Evolutionary conservation across 2,113 vertebrate species (phyloP).

Genomic region (Sula dactylatra): DNA sequence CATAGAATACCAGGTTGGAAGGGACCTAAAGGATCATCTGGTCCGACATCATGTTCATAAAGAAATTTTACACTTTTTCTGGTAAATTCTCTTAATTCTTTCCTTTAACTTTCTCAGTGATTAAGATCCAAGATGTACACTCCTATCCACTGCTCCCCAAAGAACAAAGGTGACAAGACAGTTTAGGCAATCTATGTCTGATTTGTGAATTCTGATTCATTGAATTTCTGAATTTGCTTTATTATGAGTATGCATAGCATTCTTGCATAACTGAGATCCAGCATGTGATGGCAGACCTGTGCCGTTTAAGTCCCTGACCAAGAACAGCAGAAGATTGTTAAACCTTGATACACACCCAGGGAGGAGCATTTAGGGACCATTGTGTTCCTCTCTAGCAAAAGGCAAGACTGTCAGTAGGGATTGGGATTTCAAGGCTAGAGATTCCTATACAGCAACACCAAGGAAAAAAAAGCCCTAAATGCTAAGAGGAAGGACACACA

Average conservation of each 20-base stretch:
- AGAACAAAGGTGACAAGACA: not conserved
- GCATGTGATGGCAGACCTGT: accelerated
- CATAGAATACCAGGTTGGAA: not conserved
- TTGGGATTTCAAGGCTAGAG: not conserved
- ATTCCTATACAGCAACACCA: not conserved
- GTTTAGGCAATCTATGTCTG: not conserved
- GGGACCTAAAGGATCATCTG: not conserved
- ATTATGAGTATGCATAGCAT: accelerated
- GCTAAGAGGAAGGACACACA: not conserved
- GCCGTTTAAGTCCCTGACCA: not conserved
- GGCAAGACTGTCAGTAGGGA: not conserved
- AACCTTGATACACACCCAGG: not conserved
- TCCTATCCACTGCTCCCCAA: not conserved
- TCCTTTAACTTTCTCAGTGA: not conserved
- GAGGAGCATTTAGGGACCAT: accelerated
- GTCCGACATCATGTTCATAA: not conserved
- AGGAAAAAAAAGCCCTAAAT: not conserved
- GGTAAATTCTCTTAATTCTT: not conserved
- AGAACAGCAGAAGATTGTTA: not conserved
- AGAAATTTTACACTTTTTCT: not conserved
- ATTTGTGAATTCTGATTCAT: not conserved
- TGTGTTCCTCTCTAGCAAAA: not conserved
- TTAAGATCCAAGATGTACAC: not conserved
- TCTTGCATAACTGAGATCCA: not conserved
- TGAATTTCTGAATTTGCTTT: not conserved